Evolutionary conservation across 2,113 vertebrate genomes (phyloP), one percentile per base, ranked within the genome.

Genomic region (Coturnix japonica): DNA sequence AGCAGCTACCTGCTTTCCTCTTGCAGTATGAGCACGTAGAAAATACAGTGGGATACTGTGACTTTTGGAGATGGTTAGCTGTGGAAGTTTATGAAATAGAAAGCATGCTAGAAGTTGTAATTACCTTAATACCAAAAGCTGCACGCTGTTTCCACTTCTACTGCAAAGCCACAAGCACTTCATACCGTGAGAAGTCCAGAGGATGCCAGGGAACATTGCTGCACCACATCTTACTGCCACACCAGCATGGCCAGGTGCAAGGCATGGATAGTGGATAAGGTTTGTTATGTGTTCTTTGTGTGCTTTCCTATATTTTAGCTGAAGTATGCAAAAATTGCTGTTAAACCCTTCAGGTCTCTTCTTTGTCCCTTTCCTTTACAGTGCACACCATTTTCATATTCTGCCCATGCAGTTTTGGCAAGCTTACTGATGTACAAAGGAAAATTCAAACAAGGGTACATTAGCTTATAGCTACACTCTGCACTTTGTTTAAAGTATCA

Each of bases 101-200:
- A 81, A 74, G 57, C 2, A 19, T 66, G 26, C 79, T 77, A 26
- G 49, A 87, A 87, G 64, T 47, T 87, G 78, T 92, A 79, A 57
- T 91, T 85, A 89, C 15, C 64, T 89, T 93, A 80, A 93, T 80
- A 92, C 22, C 49, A 77, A 96, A 94, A 93, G 71, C 74, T 73
- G 57, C 59, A 43, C 0, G 0, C 39, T 73, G 47, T 87, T 91
- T 90, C 79, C 64, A 60, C 28, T 87, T 89, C 91, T 82, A 80
- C 57, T 71, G 61, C 69, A 63, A 54, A 93, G 35, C 18, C 28
- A 67, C 53, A 31, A 37, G 35, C 54, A n/a, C 53, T 85, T 87
- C 31, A 73, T 16, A 33, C 23, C 3, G 22, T 56, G 47, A 47
- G 77, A 33, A 56, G 43, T 54, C 71, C 64, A 81, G 51, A 44